phyloP scores from a whole-genome alignment of 2,797 vertebrate genomes.

The Hemitrygon akajei region DNA sequence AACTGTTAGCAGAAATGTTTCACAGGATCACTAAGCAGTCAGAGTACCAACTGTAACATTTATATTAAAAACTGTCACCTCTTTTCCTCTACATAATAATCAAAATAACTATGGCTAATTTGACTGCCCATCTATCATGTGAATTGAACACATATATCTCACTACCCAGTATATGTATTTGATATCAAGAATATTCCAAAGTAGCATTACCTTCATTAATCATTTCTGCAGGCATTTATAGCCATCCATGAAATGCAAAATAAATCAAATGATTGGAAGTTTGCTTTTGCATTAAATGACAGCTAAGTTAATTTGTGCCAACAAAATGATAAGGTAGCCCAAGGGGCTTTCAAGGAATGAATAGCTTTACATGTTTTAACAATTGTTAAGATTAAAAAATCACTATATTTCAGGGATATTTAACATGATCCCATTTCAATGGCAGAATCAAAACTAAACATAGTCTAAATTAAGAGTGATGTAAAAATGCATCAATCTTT shows the following conservation, averaged over 20 bases:
- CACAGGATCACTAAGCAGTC: neutral
- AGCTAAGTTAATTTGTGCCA: neutral
- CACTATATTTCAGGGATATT: neutral
- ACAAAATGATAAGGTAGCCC: neutral
- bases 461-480: neutral
- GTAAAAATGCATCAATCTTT: neutral
- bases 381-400: neutral
- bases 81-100: neutral
- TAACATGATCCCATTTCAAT: neutral
- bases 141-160: neutral
- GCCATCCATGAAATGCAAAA: neutral
- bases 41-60: neutral
- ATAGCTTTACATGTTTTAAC: neutral
- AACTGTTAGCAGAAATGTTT: neutral
- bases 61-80: neutral
- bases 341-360: neutral
- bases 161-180: neutral
- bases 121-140: neutral
- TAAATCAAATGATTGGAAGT: neutral
- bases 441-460: neutral
- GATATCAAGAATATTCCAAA: neutral
- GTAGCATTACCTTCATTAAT: neutral
- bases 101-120: neutral
- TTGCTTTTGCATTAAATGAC: neutral
- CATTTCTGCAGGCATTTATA: neutral